Base-by-base conservation (phyloP, 2,797 vertebrate species). In the Manis crassicaudata region DNA sequence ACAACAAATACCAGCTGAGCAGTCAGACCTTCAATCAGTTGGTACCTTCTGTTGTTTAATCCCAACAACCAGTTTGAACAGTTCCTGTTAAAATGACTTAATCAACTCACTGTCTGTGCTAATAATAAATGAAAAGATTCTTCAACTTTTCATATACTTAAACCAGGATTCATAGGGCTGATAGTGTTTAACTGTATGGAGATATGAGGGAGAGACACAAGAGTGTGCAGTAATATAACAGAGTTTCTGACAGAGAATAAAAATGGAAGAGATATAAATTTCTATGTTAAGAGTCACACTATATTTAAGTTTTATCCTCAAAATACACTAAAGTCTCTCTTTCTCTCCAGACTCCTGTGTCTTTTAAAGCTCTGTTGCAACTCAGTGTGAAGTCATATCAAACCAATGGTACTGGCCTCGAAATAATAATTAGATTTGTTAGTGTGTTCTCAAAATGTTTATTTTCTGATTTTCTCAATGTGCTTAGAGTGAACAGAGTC, bases 401-500 rank as follows among this genome's bases (percentile, higher is more conserved):
- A 88, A 81, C 40, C 43, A 79, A 37, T 3, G 10, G 21, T 54
- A 58, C 10, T 29, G 40, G 35, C n/a, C 72, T 89, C 43, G 21
- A 29, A 52, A 14, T 79, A 79, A 50, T 62, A 92, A 82, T 23
- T 92, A 37, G 23, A 87, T 75, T 73, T 68, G 37, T 67, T 14
- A 79, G 7, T 58, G 3, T 54, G 16, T 17, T 80, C n/a, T 80
- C 23, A 81, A 76, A 81, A 92, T 54, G 13, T 43, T 68, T 77
- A 18, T 90, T 70, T 83, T 72, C 81, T 76, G n/a, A 84, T 83
- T 95, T 95, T 80, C 37, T 84, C 50, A 70, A 14, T 52, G 37
- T 58, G 13, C 14, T 68, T 82, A 21, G 35, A 52, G 58, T 27
- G 35, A 84, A 25, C 6, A 43, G n/a, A 76, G 58, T 91, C 46